Conservation (phyloP, 1,140 invertebrate genomes). For the Heterodera carotae region DNA sequence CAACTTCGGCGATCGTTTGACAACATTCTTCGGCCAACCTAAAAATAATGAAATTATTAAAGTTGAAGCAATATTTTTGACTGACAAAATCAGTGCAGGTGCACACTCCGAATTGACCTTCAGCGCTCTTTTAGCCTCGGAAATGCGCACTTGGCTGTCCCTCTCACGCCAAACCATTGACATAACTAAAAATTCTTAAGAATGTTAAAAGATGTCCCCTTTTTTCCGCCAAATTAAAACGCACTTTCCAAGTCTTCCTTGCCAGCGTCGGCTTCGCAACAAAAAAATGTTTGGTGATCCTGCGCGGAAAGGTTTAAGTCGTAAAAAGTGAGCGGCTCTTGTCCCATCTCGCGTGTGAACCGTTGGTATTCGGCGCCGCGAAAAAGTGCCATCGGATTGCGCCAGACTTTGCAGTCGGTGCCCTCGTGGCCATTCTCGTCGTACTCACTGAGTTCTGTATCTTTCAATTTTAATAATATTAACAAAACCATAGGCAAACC, state of each 20-base stretch:
- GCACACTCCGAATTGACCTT: constrained; percentile 90
- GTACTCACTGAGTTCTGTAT: constrained; percentile 42
- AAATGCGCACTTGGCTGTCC: constrained; percentile 85
- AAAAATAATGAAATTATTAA: constrained; percentile 3
- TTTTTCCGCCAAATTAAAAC: no score
- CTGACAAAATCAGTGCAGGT: constrained; percentile 82
- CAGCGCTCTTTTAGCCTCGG: constrained; percentile 85
- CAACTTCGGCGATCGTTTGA: constrained; percentile 79
- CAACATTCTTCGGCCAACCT: constrained; percentile 89
- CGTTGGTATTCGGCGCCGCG: constrained; percentile 92
- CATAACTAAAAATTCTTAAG: constrained; percentile 82
- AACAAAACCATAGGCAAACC: constrained; percentile 30
- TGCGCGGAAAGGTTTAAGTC: constrained; percentile 98
- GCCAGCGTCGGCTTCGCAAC: constrained; percentile 84
- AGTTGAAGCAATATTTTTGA: not conserved
- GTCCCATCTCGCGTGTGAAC: constrained; percentile 81
- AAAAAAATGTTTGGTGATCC: constrained; percentile 97
- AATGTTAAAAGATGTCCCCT: no score
- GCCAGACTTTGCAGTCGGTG: constrained; percentile 90
- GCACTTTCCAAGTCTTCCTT: constrained; percentile 87
- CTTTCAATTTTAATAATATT: constrained; percentile 20
- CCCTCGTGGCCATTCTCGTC: constrained; percentile 46
- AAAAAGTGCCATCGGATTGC: constrained; percentile 92
- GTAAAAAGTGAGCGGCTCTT: constrained; percentile 94
- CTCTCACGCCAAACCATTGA: constrained; percentile 94